phyloP scores from a whole-genome alignment of 2,113 vertebrate species.

The Marmota flaviventris region DNA sequence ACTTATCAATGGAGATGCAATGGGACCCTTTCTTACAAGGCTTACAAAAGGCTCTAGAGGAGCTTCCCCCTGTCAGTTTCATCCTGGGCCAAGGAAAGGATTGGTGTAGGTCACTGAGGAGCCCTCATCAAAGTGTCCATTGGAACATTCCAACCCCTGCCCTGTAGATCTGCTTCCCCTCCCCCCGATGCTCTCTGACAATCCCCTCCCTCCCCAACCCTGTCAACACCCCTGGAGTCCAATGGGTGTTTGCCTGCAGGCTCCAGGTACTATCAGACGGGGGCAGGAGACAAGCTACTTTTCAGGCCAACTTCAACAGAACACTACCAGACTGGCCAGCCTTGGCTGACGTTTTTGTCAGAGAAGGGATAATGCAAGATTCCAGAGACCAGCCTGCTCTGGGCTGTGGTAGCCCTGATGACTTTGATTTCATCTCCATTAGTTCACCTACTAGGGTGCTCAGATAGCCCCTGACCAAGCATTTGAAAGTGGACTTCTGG shows the following conservation, averaged over 20 bases:
- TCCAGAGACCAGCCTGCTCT: not conserved
- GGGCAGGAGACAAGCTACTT: fast-evolving
- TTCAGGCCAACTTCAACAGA: not conserved
- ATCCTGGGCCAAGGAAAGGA: not conserved
- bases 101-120: fast-evolving
- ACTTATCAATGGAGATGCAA: fast-evolving
- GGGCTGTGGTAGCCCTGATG: not conserved
- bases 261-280: fast-evolving
- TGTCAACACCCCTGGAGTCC: not conserved
- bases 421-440: too few species aligned
- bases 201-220: not conserved
- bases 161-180: not conserved
- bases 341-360: not conserved
- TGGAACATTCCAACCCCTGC: not conserved
- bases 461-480: too few species aligned
- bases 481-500: not conserved
- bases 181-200: not conserved
- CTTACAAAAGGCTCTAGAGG: too few species aligned
- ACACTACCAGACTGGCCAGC: not conserved
- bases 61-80: fast-evolving
- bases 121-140: fast-evolving
- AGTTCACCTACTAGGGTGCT: not conserved
- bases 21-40: not conserved
- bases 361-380: not conserved
- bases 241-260: not conserved